Percentiles rank a stretch among this genome's conserved stretches.
Evolutionary conservation across 2,113 vertebrate genomes (phyloP).

Genomic region (Cephalophus harveyi): DNA sequence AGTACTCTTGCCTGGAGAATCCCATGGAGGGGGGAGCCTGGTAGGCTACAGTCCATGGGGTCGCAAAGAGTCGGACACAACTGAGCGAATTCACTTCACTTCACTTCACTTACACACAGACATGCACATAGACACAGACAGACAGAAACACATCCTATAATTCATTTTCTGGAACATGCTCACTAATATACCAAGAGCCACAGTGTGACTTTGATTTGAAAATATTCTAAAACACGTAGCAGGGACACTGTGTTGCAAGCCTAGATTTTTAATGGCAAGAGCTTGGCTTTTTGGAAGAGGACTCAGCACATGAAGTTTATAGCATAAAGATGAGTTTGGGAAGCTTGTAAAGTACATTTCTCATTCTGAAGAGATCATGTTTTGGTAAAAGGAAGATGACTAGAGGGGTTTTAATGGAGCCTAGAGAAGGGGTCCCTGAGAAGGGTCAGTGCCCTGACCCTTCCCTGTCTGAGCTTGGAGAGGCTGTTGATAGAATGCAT

Average conservation of each 20-base stretch:
- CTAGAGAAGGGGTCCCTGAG: neutral
- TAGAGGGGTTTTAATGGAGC: neutral
- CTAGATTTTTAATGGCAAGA: neutral
- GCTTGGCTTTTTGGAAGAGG: neutral
- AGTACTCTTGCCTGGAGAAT: too few species aligned
- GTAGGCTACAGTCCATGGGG: too few species aligned
- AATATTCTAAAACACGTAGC: neutral
- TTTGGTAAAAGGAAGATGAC: neutral
- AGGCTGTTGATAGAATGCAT: neutral
- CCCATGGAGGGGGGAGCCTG: too few species aligned
- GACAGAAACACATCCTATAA: neutral
- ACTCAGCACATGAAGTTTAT: neutral
- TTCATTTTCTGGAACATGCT: neutral
- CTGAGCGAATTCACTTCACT: too few species aligned
- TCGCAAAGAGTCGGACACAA: rapidly evolving
- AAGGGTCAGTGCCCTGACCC: rapidly evolving
- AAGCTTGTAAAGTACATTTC: neutral
- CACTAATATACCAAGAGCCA: neutral
- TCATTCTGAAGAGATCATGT: neutral
- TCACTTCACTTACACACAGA: neutral
- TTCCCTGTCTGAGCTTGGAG: neutral
- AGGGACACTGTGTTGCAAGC: neutral
- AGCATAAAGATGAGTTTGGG: neutral
- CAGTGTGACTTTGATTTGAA: neutral
- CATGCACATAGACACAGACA: neutral